Evolutionary conservation across 92 coral and sea anemone species (phyloP).

Genomic region (Phenganax subtilis): DNA sequence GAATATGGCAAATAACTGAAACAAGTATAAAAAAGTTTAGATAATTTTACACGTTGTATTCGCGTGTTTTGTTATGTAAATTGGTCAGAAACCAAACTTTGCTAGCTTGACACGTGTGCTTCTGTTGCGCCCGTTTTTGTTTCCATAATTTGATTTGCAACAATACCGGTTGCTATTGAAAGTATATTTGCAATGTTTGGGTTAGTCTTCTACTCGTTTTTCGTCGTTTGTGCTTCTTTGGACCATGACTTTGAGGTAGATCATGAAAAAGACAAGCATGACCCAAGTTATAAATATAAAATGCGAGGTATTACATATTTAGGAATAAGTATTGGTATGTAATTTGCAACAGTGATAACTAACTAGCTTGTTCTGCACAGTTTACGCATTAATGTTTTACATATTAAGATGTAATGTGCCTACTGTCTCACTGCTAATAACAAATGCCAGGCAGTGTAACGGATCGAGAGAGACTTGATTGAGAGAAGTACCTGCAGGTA

Average conservation of each 20-base stretch:
- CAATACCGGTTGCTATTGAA: background rate
- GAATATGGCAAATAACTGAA: background rate
- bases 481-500: background rate
- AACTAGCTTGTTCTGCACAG: no score
- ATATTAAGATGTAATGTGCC: no score
- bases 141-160: slow-evolving; percentile 14
- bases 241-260: slow-evolving; percentile 31
- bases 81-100: background rate
- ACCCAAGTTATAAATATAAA: slow-evolving; percentile 33
- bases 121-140: background rate
- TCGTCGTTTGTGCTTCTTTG: slow-evolving; percentile 10
- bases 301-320: slow-evolving; percentile 23
- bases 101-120: slow-evolving; percentile 4
- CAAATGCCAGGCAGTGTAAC: no score
- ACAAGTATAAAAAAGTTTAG: background rate
- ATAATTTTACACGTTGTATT: background rate
- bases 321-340: background rate
- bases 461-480: background rate
- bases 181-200: background rate
- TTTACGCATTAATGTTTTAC: no score
- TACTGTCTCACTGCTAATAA: no score
- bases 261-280: slow-evolving; percentile 14
- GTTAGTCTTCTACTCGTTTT: background rate
- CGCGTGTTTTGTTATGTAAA: background rate
- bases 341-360: background rate